Evolutionary conservation across 1,140 invertebrate genomes (phyloP), one percentile per base, ranked within the genome.

Genomic region (Arion vulgaris): DNA sequence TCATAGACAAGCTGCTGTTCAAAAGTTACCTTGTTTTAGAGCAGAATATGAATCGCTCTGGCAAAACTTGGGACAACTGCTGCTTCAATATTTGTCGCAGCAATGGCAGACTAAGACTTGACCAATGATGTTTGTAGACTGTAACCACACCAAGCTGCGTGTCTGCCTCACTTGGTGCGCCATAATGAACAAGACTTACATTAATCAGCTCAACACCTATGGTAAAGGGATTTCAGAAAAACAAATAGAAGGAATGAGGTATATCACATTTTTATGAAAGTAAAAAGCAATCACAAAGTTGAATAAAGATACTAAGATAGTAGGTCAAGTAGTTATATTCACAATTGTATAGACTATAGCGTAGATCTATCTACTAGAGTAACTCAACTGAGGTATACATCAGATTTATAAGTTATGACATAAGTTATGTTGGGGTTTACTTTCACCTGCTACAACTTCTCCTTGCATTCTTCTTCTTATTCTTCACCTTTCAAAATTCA

Each of bases 11-110:
- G 53, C 9, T 57, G 19, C 23, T 57, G 53, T 4, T 57, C 2
- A 19, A 57, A 17, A 66, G 7, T 66, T 53, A 78, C 76, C 76
- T 78, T 66, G 51, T 34, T 66, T 39, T 66, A 38, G 76, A 78
- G 32, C n/a, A 68, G 32, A 78, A 78, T 34, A 78, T 68, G n/a
- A 66, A 78, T 38, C 76, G 11, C 26, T 78, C 38, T 39, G 76
- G 76, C 28, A 78, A 19, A 68, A 78, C 76, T 39, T 78, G 76
- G 39, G 38, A 9, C 13, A 78, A 53, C 28, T 78, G 76, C 17
- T 78, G 76, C n/a, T 49, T 78, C 76, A 78, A 36, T 1, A 78
- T 66, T 36, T 49, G 28, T n/a, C 76, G 1, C 28, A 78, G 19
- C 2, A 26, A 23, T 36, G 76, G 76, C 32, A 78, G 32, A 19